Base-by-base conservation (phyloP, 2,888 invertebrate genomes). In the Napeogenes sylphis region DNA sequence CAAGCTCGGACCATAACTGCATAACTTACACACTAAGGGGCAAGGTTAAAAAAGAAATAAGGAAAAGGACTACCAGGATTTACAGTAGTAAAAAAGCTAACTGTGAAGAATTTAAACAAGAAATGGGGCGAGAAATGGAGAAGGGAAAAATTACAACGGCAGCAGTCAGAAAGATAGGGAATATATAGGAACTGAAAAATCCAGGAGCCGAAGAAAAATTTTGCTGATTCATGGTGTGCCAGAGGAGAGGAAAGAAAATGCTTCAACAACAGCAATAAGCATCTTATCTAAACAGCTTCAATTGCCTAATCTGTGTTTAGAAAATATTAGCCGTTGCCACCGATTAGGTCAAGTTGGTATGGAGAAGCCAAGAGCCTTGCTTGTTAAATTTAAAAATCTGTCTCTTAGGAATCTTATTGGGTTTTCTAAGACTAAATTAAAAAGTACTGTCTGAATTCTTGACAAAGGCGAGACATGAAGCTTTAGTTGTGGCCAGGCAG, bases 201-300 rank as follows among this genome's bases (percentile, higher is more conserved):
- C 64, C 63, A 54, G 59, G 3, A 53, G 63, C 4, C 45, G 33
- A 21, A 21, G 21, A 21, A 21, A 21, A 21, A 21, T 21, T 21
- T 21, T 21, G 21, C 21, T 21, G 21, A 0, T 70, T 1, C 66
- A 70, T 42, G 66, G 69, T 3, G 53, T 70, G 2, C 51, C 56
- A 2, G 70, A 70, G 32, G 38, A 32, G 0, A 61, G 56, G 6
- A 47, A 54, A 0, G 63, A 66, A 51, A 56, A 68, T 21, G 21
- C 21, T 42, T 6, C 56, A 2, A 47, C 55, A 53, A 32, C 13
- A 3, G 12, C 33, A 8, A 4, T 57, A 30, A 30, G 55, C 3
- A 3, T 54, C 2, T 14, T 62, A 4, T 47, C 57, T 2, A 45
- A 21, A 21, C 21, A 21, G 21, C 21, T 21, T 21, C 21, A 21